phyloP scores from a whole-genome alignment of 2,888 invertebrate species.

The Saturnia japonica region DNA sequence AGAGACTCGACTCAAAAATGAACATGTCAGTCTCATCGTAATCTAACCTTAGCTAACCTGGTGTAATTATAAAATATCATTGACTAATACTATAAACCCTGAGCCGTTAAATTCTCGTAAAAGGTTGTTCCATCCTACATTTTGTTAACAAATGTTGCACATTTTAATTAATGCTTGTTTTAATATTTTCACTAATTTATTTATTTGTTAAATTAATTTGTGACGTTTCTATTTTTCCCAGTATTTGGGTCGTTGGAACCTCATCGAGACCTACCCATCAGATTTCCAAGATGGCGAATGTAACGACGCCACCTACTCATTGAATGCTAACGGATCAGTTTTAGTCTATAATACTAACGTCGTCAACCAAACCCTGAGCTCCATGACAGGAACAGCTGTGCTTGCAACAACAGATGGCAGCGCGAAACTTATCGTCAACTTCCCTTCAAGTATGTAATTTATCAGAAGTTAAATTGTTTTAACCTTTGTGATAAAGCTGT shows the following conservation, averaged over 20 bases:
- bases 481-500: not conserved
- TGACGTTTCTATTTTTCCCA: slow-evolving; percentile 23
- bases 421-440: slow-evolving; percentile 83
- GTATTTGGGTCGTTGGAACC: slow-evolving; percentile 54
- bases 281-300: slow-evolving; percentile 56
- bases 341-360: slow-evolving; percentile 57
- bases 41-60: too few relatives aligned
- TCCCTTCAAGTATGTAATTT: slow-evolving; percentile 45
- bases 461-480: not conserved
- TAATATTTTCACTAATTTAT: too few relatives aligned
- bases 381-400: slow-evolving; percentile 51
- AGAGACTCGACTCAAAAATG: too few relatives aligned
- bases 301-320: slow-evolving; percentile 50
- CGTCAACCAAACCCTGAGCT: slow-evolving; percentile 40
- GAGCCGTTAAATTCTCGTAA: too few relatives aligned
- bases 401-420: slow-evolving; percentile 79
- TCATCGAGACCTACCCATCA: slow-evolving; percentile 56
- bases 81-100: too few relatives aligned
- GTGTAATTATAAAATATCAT: too few relatives aligned
- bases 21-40: too few relatives aligned
- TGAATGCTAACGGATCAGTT: slow-evolving; percentile 37
- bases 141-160: too few relatives aligned
- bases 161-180: not conserved
- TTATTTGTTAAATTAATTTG: not conserved
- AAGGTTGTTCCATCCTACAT: too few relatives aligned